Base-by-base conservation (phyloP, 2,113 vertebrate genomes). In the human region DNA sequence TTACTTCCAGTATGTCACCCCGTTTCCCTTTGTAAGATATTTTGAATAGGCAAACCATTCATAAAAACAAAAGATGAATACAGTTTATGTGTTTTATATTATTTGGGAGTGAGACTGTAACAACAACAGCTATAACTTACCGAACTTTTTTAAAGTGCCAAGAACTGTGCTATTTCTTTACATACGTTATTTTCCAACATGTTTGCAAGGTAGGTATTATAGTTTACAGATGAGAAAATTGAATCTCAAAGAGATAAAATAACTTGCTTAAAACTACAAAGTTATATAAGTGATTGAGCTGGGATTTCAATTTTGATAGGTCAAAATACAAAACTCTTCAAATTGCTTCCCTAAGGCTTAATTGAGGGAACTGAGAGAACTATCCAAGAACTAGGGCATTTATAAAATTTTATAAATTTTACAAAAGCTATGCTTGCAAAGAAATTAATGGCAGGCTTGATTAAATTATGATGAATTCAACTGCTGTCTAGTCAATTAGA, bases 181-280 rank as follows among this genome's bases (percentile, higher is more conserved):
- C 8, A 50, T 66, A 52, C 48, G 52, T 64, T 87, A 50, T 61
- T 96, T 70, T 35, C 14, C 11, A 82, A 27, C 5, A 13, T 25
- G 5, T 38, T 59, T 84, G 13, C 43, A 90, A 94, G 45, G 72
- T 30, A 85, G 35, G 6, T 61, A 68, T 68, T 88, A 73, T 35
- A 92, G 79, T 83, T 89, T 89, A 82, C 6, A 72, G 70, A 91
- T 92, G 55, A 92, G 50, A 94, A 86, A 83, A 82, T 1, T 75
- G 13, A 90, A 72, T 94, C 16, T 89, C 48, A 92, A 92, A 94
- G 78, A 96, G 68, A 92, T 45, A 70, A 80, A 89, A n/a, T 75
- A 96, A 89, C 32, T 38, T 94, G 66, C 35, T 38, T 16, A 83
- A 55, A 25, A 90, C 50, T 52, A 89, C 13, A 61, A 1, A 82